phyloP scores from a whole-genome alignment of 2,888 invertebrate genomes.

The Ceraclea dissimilis region DNA sequence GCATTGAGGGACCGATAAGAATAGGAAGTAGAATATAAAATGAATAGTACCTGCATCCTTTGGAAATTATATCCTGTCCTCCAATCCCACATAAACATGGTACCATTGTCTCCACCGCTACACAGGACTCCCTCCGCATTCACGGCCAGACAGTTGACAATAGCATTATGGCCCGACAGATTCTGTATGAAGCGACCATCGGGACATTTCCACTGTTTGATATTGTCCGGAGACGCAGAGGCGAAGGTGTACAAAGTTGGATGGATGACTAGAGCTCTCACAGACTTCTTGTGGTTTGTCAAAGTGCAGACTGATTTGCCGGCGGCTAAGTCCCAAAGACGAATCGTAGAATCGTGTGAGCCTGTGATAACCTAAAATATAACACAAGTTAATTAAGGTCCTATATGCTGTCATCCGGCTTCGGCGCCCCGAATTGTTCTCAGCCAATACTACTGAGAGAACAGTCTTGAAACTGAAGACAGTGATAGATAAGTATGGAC shows the following conservation, averaged over 20 bases:
- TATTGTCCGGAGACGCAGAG: constrained; percentile 96
- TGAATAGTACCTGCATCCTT: constrained; percentile 59
- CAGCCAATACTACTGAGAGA: too few species aligned
- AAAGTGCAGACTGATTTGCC: constrained; percentile 90
- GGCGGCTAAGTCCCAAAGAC: constrained; percentile 96
- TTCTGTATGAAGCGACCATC: constrained; percentile 97
- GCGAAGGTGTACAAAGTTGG: constrained; percentile 88
- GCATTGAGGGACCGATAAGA: too few species aligned
- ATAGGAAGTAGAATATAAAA: too few species aligned
- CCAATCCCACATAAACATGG: constrained; percentile 98
- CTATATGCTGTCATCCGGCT: too few species aligned
- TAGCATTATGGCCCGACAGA: constrained; percentile 93
- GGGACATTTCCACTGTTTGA: constrained; percentile 98
- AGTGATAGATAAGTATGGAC: too few species aligned
- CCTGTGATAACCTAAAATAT: constrained; percentile 71
- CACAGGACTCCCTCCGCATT: constrained; percentile 94
- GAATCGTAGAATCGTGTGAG: constrained; percentile 93
- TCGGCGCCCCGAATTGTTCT: too few species aligned
- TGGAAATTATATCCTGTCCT: constrained; percentile 99
- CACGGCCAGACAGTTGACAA: constrained; percentile 92
- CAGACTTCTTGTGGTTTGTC: constrained; percentile 98
- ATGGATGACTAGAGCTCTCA: constrained; percentile 69
- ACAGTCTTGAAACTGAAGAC: too few species aligned
- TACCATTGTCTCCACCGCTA: constrained; percentile 97
- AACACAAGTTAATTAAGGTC: constrained; percentile 2